A percentile compares a stretch with the other conserved stretches of the same genome.
Conservation (phyloP, 2,797 vertebrate species). For the Setipinna tenuifilis region DNA sequence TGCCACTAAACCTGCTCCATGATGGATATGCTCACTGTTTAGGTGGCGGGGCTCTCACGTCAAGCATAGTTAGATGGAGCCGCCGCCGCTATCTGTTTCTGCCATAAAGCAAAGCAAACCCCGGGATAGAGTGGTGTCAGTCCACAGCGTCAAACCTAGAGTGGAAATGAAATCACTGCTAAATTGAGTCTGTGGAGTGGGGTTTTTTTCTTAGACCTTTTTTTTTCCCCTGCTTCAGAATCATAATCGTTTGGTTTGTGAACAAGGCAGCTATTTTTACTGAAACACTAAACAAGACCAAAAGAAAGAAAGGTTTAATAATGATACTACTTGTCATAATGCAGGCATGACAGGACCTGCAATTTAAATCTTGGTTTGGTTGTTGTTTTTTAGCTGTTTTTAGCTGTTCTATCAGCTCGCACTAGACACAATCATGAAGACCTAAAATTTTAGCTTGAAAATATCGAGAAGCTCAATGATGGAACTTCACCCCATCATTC, state of each 20-base stretch:
- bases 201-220: background rate
- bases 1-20: slow-evolving; percentile 71
- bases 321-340: background rate
- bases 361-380: background rate
- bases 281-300: background rate
- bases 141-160: background rate
- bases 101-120: slow-evolving; percentile 52
- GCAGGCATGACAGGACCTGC: background rate
- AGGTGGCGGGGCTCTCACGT: slow-evolving; percentile 68
- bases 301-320: background rate
- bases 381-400: background rate
- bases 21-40: slow-evolving; percentile 77
- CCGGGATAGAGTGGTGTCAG: slow-evolving; percentile 32
- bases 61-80: slow-evolving; percentile 71
- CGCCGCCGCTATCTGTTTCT: slow-evolving; percentile 65
- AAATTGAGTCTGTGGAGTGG: background rate
- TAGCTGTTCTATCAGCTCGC: background rate
- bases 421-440: background rate
- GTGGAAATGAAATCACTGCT: background rate
- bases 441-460: background rate
- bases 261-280: background rate
- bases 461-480: too few species aligned
- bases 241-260: background rate
- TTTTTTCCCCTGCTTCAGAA: background rate
- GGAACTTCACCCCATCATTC: background rate